Evolutionary conservation across 2,113 vertebrate genomes (phyloP), one percentile per base, ranked within the genome.

Genomic region (Pelecanus crispus): DNA sequence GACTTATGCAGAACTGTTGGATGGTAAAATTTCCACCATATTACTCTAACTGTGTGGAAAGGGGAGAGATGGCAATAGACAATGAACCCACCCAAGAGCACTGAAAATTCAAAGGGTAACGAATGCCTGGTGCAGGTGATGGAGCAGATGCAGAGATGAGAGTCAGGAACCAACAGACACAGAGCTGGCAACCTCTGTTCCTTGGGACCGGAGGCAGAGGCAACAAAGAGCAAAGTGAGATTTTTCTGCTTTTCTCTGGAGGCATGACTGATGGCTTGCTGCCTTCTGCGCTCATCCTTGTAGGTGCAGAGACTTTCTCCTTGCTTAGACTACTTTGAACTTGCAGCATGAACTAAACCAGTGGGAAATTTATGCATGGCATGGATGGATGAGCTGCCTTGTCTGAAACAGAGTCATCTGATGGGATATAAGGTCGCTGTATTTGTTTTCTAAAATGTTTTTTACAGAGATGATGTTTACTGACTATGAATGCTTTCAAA

Each of bases 121-220:
- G 34, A 81, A 70, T 61, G n/a, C 11, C 25, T 45, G 15, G 8
- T 50, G 38, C 15, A 59, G 24, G 22, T 42, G 26, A 32, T 8
- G 8, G 18, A n/a, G 40, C 15, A 40, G 59, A 10, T 11, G 19
- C 18, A 81, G 59, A 50, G 20, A 36, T 52, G 45, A 81, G 9
- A 13, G 12, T 21, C 1, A 2, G 70, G 21, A 72, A 65, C 17
- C 2, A 47, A 8, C 0, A 0, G 22, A 11, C 16, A 36, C 14
- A 70, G 38, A 52, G 22, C 14, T 62, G 21, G 40, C 1, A 2
- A 50, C 21, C 50, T 67, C 9, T 16, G 12, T 15, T 86, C 25
- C 29, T 17, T 74, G n/a, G 10, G 10, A 38, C 13, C 17, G 7
- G 44, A 65, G 58, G 47, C 17, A 88, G 26, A 86, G 34, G 38